These are phyloP conservation scores for Sula dactylatra DNA, from an alignment of 2,113 vertebrate genomes.

Conservation along the genomic window DNA sequence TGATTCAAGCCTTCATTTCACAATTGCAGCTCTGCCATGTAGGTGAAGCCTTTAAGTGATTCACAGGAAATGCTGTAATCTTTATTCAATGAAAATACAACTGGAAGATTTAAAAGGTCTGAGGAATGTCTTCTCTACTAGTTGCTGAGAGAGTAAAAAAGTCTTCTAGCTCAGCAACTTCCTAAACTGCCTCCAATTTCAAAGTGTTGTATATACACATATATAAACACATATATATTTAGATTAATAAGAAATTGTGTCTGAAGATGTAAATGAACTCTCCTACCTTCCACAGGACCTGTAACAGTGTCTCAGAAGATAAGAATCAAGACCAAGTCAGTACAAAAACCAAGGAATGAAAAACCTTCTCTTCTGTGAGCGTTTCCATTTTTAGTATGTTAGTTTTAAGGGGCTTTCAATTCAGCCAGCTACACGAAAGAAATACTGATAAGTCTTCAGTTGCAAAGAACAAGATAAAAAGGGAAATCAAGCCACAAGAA, in stretches of 20 bases:
- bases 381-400: not conserved
- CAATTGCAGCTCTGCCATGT: not conserved
- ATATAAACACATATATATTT: not conserved
- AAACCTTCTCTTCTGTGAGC: not conserved
- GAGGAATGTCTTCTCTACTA: not conserved
- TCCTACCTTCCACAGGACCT: not conserved
- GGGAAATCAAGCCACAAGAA: constrained; percentile 55
- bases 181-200: not conserved
- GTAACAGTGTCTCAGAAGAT: not conserved
- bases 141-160: not conserved
- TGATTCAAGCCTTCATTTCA: not conserved
- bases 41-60: not conserved
- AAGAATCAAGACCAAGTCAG: not conserved
- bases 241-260: not conserved
- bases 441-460: not conserved
- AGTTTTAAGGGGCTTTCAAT: constrained; percentile 8
- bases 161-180: not conserved
- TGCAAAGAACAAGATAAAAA: constrained; percentile 64
- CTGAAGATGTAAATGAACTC: not conserved
- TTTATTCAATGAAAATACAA: not conserved
- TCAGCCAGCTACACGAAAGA: not conserved
- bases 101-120: not conserved
- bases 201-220: too few species aligned
- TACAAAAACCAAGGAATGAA: not conserved
- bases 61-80: not conserved